These are phyloP conservation scores for Microctonus brassicae DNA, from an alignment of 2,888 invertebrate genomes.

Conservation along the genomic window DNA sequence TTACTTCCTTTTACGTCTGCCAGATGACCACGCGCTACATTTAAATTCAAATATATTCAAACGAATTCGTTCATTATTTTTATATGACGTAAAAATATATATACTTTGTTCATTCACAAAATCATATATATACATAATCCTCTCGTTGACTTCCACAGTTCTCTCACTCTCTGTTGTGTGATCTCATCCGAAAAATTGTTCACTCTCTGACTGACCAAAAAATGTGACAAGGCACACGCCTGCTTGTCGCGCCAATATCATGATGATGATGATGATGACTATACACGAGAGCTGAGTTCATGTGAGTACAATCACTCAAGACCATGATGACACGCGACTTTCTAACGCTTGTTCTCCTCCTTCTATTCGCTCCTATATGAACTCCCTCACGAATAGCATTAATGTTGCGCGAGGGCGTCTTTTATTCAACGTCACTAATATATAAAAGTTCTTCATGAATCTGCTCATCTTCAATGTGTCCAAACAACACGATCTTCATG, in stretches of 20 bases:
- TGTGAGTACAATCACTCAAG: slow-evolving; percentile 32
- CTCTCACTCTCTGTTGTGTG: background rate
- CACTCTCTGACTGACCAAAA: slow-evolving; percentile 31
- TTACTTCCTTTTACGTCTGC: background rate
- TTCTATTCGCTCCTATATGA: background rate
- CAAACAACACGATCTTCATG: background rate
- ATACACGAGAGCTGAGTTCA: slow-evolving; percentile 34
- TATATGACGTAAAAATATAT: slow-evolving; percentile 8
- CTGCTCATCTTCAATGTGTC: background rate
- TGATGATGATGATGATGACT: slow-evolving; percentile 37
- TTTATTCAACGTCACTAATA: background rate
- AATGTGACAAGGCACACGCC: slow-evolving; percentile 41
- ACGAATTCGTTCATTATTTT: slow-evolving; percentile 18
- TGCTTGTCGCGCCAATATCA: slow-evolving; percentile 37
- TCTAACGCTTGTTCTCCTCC: background rate
- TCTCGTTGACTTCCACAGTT: background rate
- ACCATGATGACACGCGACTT: slow-evolving; percentile 37
- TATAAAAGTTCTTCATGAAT: background rate
- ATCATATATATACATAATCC: background rate
- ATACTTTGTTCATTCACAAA: background rate
- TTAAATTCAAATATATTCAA: slow-evolving; percentile 35
- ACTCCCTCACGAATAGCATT: background rate
- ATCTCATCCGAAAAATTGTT: background rate
- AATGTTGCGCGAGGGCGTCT: background rate
- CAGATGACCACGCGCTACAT: background rate